Evolutionary conservation across 2,888 invertebrate genomes (phyloP).

Genomic region (Leucophenga maculata): DNA sequence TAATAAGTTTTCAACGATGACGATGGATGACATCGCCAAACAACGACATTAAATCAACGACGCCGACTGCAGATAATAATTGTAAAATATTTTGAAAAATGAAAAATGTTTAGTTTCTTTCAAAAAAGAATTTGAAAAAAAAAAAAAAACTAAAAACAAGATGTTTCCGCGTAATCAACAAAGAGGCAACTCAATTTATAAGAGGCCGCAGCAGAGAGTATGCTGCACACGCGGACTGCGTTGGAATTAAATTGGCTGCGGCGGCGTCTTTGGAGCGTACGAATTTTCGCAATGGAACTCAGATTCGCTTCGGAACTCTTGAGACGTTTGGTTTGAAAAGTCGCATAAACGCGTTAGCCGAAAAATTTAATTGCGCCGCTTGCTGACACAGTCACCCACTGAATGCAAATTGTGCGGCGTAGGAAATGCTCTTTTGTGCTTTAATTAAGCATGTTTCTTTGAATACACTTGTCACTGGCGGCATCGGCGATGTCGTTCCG

Average conservation of each 20-base stretch:
- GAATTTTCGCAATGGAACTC: not conserved
- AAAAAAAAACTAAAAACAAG: not conserved
- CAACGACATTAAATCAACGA: not conserved
- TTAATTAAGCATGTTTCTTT: not conserved
- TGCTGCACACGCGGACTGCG: not conserved
- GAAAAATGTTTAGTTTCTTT: conserved; percentile 16
- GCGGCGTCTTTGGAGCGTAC: conserved; percentile 13
- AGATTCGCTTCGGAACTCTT: too few relatives aligned
- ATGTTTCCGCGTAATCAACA: conserved; percentile 24
- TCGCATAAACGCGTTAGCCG: too few relatives aligned
- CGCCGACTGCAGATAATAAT: conserved; percentile 22
- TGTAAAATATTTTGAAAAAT: conserved; percentile 29
- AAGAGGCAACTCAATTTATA: not conserved
- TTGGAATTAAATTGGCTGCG: not conserved
- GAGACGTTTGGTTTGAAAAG: too few relatives aligned
- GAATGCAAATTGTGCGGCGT: not conserved
- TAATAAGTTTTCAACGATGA: conserved; percentile 49
- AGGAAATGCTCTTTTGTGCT: not conserved
- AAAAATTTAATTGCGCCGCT: not conserved
- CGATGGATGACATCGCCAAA: not conserved
- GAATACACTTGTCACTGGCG: not conserved
- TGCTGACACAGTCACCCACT: not conserved
- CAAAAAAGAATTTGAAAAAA: not conserved
- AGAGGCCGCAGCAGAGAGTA: not conserved
- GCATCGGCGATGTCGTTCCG: too few relatives aligned